Evolutionary conservation across 2,797 vertebrate species (phyloP), one percentile per base, ranked within the genome.

Genomic region (Sebastes trivittatus): DNA sequence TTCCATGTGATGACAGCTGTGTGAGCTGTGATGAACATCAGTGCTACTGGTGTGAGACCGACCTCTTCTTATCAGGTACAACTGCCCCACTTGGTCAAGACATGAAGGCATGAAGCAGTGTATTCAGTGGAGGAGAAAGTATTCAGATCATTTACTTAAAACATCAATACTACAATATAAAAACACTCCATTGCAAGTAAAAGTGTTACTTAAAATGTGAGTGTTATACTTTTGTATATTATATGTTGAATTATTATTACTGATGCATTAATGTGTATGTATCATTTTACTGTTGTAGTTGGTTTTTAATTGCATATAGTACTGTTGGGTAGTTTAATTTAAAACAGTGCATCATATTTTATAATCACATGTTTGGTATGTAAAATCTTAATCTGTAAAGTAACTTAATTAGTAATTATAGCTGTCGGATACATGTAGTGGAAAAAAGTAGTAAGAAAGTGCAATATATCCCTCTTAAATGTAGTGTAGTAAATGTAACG

Each of bases 51-150:
- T 99, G 98, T 88, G 95, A 97, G 81, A 93, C 96, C 2, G 97
- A 97, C 81, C 96, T 97, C 91, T 98, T 97, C 88, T 93, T 98
- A 77, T 95, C 93, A 84, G 96, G 98, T 98, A 88, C 62, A 78
- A 56, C 30, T 25, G n/a, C n/a, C 72, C 27, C 55, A 38, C 56
- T 3, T 18, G n/a, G 16, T 30, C 22, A 20, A 20, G 16, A 62
- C 63, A 34, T 20, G 2, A 49, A 67, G 29, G 11, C n/a, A 32
- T 7, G 9, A 38, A 68, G 65, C 46, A 11, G 27, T 18, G 20
- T 56, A 52, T 11, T 63, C 4, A 29, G 11, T 34, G 4, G 2
- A 52, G n/a, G 10, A 29, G 29, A 4, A 55, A 9, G 27, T 14
- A 42, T 22, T 42, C 7, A 64, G 30, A 13, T 14, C 29, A 0